These are phyloP conservation scores for Muntiacus reevesi DNA, from an alignment of 2,113 vertebrate species.

Conservation along the genomic window DNA sequence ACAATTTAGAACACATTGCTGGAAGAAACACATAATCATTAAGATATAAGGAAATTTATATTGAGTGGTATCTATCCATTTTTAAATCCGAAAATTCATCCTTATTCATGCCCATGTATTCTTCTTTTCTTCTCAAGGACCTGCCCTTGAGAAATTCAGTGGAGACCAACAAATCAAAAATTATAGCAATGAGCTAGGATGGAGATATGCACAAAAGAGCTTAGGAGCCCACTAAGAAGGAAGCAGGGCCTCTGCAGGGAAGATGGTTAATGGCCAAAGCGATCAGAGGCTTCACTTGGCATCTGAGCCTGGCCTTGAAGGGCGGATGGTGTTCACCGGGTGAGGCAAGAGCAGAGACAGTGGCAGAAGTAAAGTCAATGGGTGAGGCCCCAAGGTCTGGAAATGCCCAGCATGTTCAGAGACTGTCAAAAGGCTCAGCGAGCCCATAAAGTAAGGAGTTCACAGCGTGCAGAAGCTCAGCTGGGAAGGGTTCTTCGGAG, in stretches of 20 bases:
- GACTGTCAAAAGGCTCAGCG: background rate
- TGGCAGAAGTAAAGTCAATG: background rate
- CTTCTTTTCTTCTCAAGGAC: background rate
- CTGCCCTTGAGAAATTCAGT: background rate
- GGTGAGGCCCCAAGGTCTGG: background rate
- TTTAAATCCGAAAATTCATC: background rate
- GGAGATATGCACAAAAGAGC: background rate
- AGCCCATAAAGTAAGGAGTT: background rate
- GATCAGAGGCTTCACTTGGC: background rate
- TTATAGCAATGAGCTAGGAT: background rate
- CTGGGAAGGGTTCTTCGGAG: background rate
- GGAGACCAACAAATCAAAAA: background rate
- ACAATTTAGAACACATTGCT: background rate
- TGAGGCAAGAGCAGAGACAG: background rate
- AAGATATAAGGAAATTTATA: background rate
- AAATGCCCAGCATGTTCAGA: background rate
- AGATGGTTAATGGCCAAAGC: background rate
- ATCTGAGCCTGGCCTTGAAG: background rate
- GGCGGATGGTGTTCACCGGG: background rate
- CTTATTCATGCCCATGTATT: background rate
- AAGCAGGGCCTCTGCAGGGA: background rate
- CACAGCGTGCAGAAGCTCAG: background rate
- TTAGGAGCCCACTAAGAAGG: background rate
- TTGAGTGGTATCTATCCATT: background rate
- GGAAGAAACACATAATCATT: background rate